Conservation (phyloP, 1,140 invertebrate genomes). For the Neotoxoptera formosana region DNA sequence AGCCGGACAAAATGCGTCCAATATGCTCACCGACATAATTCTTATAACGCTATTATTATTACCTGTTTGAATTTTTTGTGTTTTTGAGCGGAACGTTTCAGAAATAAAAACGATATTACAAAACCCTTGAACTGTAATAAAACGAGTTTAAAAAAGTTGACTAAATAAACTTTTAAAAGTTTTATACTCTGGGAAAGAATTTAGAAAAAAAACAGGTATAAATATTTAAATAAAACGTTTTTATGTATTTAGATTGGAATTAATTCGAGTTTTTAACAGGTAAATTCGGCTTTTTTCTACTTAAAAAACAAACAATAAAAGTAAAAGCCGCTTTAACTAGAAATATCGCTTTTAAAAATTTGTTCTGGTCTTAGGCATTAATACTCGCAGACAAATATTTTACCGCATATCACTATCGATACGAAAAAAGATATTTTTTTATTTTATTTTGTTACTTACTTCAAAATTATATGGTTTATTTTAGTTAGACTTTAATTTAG, state of each 20-base stretch:
- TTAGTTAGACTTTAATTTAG: not conserved
- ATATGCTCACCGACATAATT: not conserved
- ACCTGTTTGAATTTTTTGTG: not conserved
- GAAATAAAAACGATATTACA: not conserved
- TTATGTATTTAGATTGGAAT: conserved; percentile 26
- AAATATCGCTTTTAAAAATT: not conserved
- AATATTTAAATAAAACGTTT: conserved; percentile 37
- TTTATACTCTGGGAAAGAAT: not conserved
- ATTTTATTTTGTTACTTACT: not conserved
- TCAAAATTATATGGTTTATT: not conserved
- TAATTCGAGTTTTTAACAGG: conserved; percentile 37
- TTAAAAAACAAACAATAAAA: conserved; percentile 30
- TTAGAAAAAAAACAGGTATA: not conserved
- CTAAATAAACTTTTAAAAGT: conserved; percentile 32
- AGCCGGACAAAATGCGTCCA: not conserved
- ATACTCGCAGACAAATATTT: not conserved
- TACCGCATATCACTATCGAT: too few species aligned
- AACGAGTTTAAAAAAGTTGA: conserved; percentile 33
- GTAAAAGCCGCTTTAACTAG: not conserved
- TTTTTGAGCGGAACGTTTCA: not conserved
- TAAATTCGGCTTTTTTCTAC: not conserved
- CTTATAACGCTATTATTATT: not conserved
- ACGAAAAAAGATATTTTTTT: not conserved
- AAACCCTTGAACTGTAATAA: conserved; percentile 42
- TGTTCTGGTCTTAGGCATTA: not conserved